These are phyloP conservation scores for Ornithoptera alexandrae DNA, from an alignment of 2,888 invertebrate genomes.

Conservation along the genomic window DNA sequence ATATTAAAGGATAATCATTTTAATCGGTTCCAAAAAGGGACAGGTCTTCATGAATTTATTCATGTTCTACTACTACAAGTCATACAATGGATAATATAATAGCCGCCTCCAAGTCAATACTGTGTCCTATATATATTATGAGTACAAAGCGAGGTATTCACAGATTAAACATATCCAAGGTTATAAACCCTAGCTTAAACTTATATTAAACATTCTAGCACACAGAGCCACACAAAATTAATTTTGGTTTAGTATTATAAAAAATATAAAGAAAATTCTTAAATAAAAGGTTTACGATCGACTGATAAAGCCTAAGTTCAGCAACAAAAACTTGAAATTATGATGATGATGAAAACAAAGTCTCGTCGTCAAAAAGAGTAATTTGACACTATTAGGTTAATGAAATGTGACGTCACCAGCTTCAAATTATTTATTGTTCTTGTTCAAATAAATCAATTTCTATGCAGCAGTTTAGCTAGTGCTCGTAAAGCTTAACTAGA, in stretches of 20 bases:
- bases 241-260: conserved; percentile 1
- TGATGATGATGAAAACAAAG: too few relatives aligned
- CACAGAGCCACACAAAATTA: conserved; percentile 2
- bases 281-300: too few relatives aligned
- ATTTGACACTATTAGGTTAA: background rate
- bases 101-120: background rate
- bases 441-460: conserved; percentile 21
- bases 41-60: too few relatives aligned
- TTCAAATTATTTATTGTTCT: conserved; percentile 4
- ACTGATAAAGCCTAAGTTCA: too few relatives aligned
- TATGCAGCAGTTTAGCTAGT: conserved; percentile 21
- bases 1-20: too few relatives aligned
- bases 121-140: too few relatives aligned
- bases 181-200: conserved; percentile 8
- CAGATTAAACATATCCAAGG: conserved; percentile 8
- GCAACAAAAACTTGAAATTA: too few relatives aligned
- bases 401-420: background rate
- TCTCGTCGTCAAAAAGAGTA: background rate
- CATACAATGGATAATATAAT: background rate
- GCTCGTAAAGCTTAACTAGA: conserved; percentile 26
- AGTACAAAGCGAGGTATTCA: background rate
- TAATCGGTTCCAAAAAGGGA: too few relatives aligned
- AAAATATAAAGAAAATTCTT: background rate
- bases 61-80: background rate
- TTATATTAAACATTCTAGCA: conserved; percentile 26